Evolutionary conservation across 1,140 invertebrate genomes (phyloP), one percentile per base, ranked within the genome.

Genomic region (Trachymyrmex cornetzi): DNA sequence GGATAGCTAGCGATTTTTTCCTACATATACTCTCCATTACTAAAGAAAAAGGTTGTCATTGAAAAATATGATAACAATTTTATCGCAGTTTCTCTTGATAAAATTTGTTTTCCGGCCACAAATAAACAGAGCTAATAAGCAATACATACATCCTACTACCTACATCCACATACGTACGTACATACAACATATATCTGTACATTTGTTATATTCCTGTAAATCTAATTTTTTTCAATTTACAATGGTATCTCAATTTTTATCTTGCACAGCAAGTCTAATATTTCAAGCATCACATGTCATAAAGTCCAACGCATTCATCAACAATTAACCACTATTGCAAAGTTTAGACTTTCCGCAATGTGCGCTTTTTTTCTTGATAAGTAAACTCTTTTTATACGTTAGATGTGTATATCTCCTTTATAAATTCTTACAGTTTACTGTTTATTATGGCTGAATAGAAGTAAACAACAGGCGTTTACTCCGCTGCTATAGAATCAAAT

Each of bases 181-280:
- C 67, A 74, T 72, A 63, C 12, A 80, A 34, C 55, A 44, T 57
- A 72, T 27, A 50, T 16, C 14, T 57, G 74, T 77, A 77, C 66
- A 79, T 86, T 66, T 74, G 77, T 87, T 50, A 16, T 59, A 74
- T 24, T 71, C 9, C 3, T 34, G 12, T 80, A 67, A 50, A 84
- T 85, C 44, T 14, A 74, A n/a, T 86, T 86, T 30, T 67, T 9
- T 77, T 24, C 81, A 57, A 53, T 87, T 81, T 88, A 53, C 30
- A 81, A 87, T 88, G 87, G 74, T 85, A 90, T 77, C 3, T 50
- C 87, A 88, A 90, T 90, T 88, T 90, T 38, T 89, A 79, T 81
- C 92, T 93, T 93, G 92, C 92, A 93, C 88, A 87, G 92, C 91
- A 93, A 92, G 91, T 88, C 50, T 87, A 72, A 38, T 80, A 87